phyloP scores from a whole-genome alignment of 2,113 vertebrate genomes.

The Ptychochromis oligacanthus region DNA sequence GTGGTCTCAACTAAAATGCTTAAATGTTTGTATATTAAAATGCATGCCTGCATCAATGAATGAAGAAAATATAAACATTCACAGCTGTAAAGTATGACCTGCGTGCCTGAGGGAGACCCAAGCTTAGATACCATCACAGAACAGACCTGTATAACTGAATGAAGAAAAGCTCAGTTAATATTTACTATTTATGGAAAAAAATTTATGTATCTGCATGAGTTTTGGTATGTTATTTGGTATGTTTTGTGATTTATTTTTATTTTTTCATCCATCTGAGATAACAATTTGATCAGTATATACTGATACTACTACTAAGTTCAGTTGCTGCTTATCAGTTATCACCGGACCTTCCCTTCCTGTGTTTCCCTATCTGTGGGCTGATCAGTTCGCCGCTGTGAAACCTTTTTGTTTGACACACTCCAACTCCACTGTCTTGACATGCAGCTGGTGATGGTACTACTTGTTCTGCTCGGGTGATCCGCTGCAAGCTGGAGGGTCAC shows the following conservation, averaged over 20 bases:
- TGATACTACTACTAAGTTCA: no score
- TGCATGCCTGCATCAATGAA: background rate
- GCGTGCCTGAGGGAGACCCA: background rate
- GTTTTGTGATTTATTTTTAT: no score
- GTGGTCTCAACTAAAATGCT: background rate
- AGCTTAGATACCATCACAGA: background rate
- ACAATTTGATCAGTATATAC: background rate
- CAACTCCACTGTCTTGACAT: background rate
- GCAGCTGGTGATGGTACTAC: background rate
- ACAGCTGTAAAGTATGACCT: background rate
- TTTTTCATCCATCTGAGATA: no score
- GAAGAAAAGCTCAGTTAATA: no score
- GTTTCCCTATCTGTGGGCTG: background rate
- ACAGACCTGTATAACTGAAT: no score
- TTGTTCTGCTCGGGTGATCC: rapidly evolving
- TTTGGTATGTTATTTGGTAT: no score
- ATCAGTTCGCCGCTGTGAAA: rapidly evolving
- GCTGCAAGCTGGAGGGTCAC: rapidly evolving
- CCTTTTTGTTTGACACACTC: rapidly evolving
- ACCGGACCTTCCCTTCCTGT: rapidly evolving
- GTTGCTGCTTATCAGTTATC: background rate
- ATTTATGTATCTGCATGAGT: no score
- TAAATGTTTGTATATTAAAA: background rate
- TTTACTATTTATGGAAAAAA: no score
- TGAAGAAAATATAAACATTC: no score